A percentile compares a stretch with the other conserved stretches of the same genome.
phyloP scores from a whole-genome alignment of 1,140 invertebrate genomes.

The Lucilia sericata region DNA sequence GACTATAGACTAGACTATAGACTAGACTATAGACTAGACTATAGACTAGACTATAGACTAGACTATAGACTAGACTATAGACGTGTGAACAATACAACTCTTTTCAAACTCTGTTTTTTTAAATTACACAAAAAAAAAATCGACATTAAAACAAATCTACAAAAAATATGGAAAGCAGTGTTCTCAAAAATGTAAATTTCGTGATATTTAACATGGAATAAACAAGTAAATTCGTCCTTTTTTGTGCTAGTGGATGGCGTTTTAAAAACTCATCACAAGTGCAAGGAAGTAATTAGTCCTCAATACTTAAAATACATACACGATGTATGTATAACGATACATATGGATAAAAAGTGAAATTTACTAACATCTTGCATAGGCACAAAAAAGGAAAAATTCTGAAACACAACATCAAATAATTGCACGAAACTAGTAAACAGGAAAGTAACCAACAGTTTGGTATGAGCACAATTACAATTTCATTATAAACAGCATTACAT shows the following conservation, averaged over 20 bases:
- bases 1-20: too few relatives aligned
- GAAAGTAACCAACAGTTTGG: conserved; percentile 31
- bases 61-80: too few relatives aligned
- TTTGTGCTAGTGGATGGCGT: not conserved
- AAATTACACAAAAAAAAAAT: not conserved
- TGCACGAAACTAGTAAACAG: conserved; percentile 28
- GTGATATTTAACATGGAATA: not conserved
- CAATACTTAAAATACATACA: not conserved
- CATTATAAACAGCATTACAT: not conserved
- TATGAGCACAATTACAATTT: conserved; percentile 30
- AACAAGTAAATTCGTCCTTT: not conserved
- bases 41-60: too few relatives aligned
- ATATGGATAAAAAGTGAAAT: not conserved
- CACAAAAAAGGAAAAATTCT: not conserved
- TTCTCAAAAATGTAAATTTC: not conserved
- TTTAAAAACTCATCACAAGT: conserved; percentile 41
- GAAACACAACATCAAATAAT: not conserved
- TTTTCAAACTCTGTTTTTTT: not conserved
- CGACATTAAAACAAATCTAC: not conserved
- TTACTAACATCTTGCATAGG: not conserved
- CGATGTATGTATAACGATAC: not conserved
- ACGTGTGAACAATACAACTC: too few relatives aligned
- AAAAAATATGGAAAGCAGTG: not conserved
- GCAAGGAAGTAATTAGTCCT: conserved; percentile 45
- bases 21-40: too few relatives aligned